Conservation (phyloP, 2,113 vertebrate species). For the Phoxinus phoxinus region DNA sequence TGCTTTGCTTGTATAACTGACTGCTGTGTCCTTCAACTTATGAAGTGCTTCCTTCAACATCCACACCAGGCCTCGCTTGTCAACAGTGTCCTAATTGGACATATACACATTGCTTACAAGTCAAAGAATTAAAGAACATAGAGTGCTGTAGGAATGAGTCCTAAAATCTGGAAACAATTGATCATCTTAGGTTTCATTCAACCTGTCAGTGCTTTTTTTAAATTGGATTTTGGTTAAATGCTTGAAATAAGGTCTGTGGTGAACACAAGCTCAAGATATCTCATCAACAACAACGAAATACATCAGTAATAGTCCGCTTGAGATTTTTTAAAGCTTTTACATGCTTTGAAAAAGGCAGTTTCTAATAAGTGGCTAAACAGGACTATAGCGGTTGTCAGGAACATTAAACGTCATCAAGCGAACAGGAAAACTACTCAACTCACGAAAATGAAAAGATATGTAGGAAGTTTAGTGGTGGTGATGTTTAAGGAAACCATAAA, state of each 20-base stretch:
- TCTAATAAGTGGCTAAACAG: neutral
- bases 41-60: constrained; percentile 48
- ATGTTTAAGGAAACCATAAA: neutral
- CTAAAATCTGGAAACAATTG: too few relatives aligned
- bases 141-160: neutral
- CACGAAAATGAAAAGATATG: too few relatives aligned
- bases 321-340: neutral
- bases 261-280: neutral
- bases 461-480: too few relatives aligned
- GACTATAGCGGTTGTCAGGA: neutral
- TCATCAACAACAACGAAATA: neutral
- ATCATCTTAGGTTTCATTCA: too few relatives aligned
- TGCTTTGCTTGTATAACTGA: constrained; percentile 58
- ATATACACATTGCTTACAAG: neutral
- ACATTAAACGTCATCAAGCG: neutral
- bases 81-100: constrained; percentile 55
- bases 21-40: constrained; percentile 55
- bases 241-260: neutral
- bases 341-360: neutral
- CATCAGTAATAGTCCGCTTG: too few relatives aligned
- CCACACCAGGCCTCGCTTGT: constrained; percentile 56
- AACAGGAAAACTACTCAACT: neutral
- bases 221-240: neutral
- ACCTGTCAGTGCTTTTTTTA: neutral
- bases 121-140: neutral